Conservation (phyloP, 2,797 vertebrate genomes). For the Diceros bicornis region DNA sequence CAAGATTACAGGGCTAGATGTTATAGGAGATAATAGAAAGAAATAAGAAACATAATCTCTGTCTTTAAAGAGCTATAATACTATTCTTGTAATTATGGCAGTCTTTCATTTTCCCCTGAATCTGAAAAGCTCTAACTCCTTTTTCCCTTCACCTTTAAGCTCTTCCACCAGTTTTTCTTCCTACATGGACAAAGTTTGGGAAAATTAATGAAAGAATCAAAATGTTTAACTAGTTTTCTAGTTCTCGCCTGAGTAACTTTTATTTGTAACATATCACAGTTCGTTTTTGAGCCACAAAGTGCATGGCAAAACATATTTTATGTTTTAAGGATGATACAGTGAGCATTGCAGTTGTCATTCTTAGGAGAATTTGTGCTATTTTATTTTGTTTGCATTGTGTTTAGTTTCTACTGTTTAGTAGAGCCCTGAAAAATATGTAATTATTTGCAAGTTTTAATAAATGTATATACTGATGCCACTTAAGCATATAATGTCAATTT, state of each 20-base stretch:
- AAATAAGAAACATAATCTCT: background rate
- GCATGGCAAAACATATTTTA: background rate
- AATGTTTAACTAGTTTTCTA: background rate
- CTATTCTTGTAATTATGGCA: background rate
- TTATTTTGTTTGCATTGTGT: background rate
- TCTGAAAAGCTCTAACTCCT: background rate
- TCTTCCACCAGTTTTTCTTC: background rate
- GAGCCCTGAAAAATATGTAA: background rate
- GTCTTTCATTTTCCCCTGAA: background rate
- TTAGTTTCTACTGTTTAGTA: background rate
- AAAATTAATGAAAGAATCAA: background rate
- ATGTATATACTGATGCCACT: background rate
- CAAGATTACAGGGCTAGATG: background rate
- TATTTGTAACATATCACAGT: background rate
- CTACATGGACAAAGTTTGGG: background rate
- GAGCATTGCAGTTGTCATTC: background rate
- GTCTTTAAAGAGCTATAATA: slow-evolving; percentile 16
- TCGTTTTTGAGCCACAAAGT: background rate
- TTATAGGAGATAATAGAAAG: background rate
- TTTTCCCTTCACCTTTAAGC: background rate
- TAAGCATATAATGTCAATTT: background rate
- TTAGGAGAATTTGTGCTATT: slow-evolving; percentile 2
- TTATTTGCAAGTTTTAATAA: background rate
- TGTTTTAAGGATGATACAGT: background rate
- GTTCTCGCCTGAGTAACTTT: slow-evolving; percentile 1